These are phyloP conservation scores for Plebejus argus DNA, from an alignment of 2,888 invertebrate species.

Conservation along the genomic window DNA sequence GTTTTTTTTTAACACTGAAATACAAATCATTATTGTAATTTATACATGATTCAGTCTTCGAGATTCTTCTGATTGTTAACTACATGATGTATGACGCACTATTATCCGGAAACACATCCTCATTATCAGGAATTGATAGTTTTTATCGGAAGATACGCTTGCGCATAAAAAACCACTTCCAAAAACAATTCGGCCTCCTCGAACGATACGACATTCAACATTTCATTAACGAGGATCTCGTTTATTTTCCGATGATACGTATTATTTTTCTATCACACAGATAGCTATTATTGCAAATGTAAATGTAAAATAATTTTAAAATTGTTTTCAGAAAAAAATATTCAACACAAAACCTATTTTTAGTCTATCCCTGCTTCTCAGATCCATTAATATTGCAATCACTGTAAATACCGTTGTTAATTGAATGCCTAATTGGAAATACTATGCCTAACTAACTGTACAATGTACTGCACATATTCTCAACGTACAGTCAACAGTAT, in stretches of 20 bases:
- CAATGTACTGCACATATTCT: too few relatives aligned
- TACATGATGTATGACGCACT: constrained; percentile 20
- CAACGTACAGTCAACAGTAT: too few relatives aligned
- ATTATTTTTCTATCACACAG: not conserved
- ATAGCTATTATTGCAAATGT: not conserved
- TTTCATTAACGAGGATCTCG: not conserved
- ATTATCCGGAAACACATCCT: constrained; percentile 8
- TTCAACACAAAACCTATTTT: not conserved
- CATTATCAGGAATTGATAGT: constrained; percentile 28
- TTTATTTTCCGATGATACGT: not conserved
- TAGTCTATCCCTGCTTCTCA: not conserved
- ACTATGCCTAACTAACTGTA: not conserved
- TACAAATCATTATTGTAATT: not conserved
- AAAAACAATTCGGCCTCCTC: constrained; percentile 32
- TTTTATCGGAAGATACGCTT: constrained; percentile 23
- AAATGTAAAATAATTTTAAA: too few relatives aligned
- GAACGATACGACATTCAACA: constrained; percentile 35
- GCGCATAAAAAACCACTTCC: constrained; percentile 27
- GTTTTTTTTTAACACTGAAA: not conserved
- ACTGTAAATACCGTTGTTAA: not conserved
- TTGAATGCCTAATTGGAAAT: not conserved
- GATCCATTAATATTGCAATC: not conserved
- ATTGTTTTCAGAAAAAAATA: too few relatives aligned
- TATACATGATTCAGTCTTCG: constrained; percentile 17
- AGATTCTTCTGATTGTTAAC: constrained; percentile 16